Evolutionary conservation across 2,888 invertebrate genomes (phyloP), one percentile per base, ranked within the genome.

Genomic region (Seira musarum): DNA sequence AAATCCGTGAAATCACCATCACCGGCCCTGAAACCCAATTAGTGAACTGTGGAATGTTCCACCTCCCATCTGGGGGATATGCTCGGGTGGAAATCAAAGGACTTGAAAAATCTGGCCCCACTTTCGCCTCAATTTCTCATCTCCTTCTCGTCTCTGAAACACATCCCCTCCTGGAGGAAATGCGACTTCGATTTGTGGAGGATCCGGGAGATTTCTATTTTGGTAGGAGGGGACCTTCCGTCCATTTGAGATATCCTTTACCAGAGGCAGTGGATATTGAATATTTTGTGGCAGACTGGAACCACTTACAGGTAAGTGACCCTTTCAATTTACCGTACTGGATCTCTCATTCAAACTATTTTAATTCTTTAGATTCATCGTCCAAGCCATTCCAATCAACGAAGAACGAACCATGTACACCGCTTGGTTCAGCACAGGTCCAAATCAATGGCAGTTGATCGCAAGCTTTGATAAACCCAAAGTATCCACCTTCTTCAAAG

Each of bases 221-320:
- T 67, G 85, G 84, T 3, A 25, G 85, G 46, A 46, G 86, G 25
- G 86, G 86, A 10, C 85, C 86, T 8, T 85, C 85, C 1, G 84
- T 84, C 1, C 86, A 85, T 69, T 64, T 86, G 46, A 53, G 49
- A 2, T 86, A 80, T 63, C 49, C 22, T 8, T 46, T 66, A 17
- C 77, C 73, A 5, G 64, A 49, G 10, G 0, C 53, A 2, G 15
- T n/a, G 0, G 64, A 73, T 8, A 53, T 61, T 2, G 84, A 84
- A 49, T 86, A 85, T 72, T 86, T 85, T 80, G 63, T 86, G 86
- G 86, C 63, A 74, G 60, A 64, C 85, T 15, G 84, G 82, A 22
- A 63, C 25, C 3, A 82, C 79, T 0, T 85, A 85, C 66, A 83
- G n/a, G n/a, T n/a, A n/a, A n/a, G n/a, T n/a, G n/a, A n/a, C n/a